Evolutionary conservation across 2,113 vertebrate genomes (phyloP).

Genomic region (Corythornis vintsioides): DNA sequence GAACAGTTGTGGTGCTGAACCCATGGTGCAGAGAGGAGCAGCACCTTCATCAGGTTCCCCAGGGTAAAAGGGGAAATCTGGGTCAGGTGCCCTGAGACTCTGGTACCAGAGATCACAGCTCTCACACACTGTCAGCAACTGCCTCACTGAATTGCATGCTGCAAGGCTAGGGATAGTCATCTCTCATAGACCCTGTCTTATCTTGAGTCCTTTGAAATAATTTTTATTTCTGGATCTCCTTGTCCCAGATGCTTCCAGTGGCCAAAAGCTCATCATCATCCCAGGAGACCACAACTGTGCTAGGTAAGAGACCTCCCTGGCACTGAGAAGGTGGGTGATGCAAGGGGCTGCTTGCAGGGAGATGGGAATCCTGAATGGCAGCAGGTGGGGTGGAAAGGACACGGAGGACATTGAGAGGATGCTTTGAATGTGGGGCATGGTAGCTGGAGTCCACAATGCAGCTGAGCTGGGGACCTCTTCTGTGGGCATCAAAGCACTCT

Average conservation of each 20-base stretch:
- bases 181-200: background rate
- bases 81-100: background rate
- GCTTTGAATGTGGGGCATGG: background rate
- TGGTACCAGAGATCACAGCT: background rate
- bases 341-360: background rate
- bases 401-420: background rate
- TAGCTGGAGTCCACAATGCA: background rate
- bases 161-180: background rate
- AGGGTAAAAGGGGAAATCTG: background rate
- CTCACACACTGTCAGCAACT: background rate
- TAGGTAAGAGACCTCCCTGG: background rate
- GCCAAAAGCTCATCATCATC: background rate
- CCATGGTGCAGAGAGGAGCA: background rate
- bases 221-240: background rate
- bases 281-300: background rate
- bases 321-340: accelerated
- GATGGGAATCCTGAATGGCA: accelerated
- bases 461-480: background rate
- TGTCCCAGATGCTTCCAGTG: background rate
- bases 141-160: background rate
- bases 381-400: background rate
- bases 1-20: accelerated
- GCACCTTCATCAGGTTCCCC: background rate
- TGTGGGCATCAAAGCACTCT: background rate
- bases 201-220: background rate